Percentiles rank a stretch among this genome's conserved stretches.
Evolutionary conservation across 2,797 vertebrate species (phyloP).

Genomic region (Valencia hispanica): DNA sequence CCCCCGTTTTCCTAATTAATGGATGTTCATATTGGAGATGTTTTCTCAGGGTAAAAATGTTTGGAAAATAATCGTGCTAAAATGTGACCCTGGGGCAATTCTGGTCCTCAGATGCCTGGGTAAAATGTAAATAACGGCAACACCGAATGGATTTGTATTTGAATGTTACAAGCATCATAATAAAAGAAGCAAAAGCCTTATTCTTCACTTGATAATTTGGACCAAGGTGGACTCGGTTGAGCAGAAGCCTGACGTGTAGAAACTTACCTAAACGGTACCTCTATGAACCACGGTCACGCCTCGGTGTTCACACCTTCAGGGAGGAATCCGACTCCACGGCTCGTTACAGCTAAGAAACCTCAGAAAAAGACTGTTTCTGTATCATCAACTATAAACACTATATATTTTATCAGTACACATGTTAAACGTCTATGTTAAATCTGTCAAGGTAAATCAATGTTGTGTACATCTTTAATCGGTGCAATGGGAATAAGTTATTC

Average conservation of each 20-base stretch:
- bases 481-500: not conserved
- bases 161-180: constrained; percentile 15
- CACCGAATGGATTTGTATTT: constrained; percentile 1
- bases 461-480: not conserved
- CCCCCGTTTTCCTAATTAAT: constrained; percentile 19
- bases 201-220: constrained; percentile 9
- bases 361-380: too few relatives aligned
- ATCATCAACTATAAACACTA: too few relatives aligned
- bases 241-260: constrained; percentile 12
- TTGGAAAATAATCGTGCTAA: not conserved
- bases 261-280: not conserved
- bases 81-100: not conserved
- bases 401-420: too few relatives aligned
- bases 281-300: not conserved
- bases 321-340: not conserved
- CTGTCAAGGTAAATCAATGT: constrained; percentile 29
- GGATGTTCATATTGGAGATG: constrained; percentile 43
- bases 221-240: constrained; percentile 20
- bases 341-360: not conserved
- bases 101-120: not conserved
- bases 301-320: constrained; percentile 7
- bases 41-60: constrained; percentile 52
- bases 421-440: constrained; percentile 35
- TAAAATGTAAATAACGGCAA: constrained; percentile 7
- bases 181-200: constrained; percentile 22